Evolutionary conservation across 2,888 invertebrate species (phyloP).

Genomic region (Brenthis hecate): DNA sequence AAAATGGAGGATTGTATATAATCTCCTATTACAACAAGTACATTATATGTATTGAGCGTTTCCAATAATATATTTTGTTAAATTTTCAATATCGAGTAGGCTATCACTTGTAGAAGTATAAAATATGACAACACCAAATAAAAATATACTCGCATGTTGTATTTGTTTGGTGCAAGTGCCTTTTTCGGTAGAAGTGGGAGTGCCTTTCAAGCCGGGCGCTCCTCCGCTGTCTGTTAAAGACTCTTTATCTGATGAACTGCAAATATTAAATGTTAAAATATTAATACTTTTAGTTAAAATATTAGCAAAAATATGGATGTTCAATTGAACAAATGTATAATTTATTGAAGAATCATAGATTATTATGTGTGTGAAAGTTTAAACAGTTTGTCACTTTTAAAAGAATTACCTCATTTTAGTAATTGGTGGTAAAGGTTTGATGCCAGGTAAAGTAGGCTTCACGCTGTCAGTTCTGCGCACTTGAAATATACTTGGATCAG

Average conservation of each 20-base stretch:
- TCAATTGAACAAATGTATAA: too few relatives aligned
- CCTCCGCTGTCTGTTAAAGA: slow-evolving; percentile 85
- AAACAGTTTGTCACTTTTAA: too few relatives aligned
- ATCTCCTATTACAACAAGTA: too few relatives aligned
- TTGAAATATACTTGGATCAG: slow-evolving; percentile 91
- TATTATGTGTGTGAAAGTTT: too few relatives aligned
- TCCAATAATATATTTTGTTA: too few relatives aligned
- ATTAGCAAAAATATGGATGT: too few relatives aligned
- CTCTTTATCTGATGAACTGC: slow-evolving; percentile 88
- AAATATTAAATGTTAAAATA: slow-evolving; percentile 29
- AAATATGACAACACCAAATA: too few relatives aligned
- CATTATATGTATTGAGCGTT: too few relatives aligned
- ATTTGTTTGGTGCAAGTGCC: slow-evolving; percentile 61
- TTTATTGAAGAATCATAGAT: too few relatives aligned
- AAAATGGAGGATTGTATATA: too few relatives aligned
- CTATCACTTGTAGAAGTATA: too few relatives aligned
- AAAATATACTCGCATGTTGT: slow-evolving; percentile 57
- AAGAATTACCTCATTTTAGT: slow-evolving; percentile 83
- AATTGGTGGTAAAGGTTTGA: slow-evolving; percentile 79
- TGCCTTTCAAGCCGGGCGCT: slow-evolving; percentile 59
- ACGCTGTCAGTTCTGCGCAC: slow-evolving; percentile 60
- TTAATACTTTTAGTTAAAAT: neutral
- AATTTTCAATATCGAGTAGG: too few relatives aligned
- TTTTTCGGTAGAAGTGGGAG: slow-evolving; percentile 66
- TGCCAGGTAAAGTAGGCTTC: slow-evolving; percentile 65